Evolutionary conservation across 2,113 vertebrate species (phyloP).

Genomic region (Laticauda colubrina): DNA sequence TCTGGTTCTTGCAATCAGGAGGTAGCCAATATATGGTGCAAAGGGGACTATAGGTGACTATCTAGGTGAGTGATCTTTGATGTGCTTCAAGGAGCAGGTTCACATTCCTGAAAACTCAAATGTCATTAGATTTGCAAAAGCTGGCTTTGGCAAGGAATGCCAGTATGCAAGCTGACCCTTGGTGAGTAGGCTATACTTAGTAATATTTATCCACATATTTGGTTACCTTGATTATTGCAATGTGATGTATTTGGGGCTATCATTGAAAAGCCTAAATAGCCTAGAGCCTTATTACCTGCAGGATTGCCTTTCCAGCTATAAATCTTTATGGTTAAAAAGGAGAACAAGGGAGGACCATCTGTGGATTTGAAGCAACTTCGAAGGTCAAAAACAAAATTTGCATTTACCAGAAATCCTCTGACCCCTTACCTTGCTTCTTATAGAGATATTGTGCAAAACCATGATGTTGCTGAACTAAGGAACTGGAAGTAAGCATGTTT

Average conservation of each 20-base stretch:
- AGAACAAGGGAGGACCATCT: background rate
- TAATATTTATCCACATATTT: background rate
- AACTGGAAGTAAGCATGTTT: too few species aligned
- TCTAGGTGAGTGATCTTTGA: background rate
- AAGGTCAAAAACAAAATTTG: too few species aligned
- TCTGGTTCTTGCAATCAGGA: background rate
- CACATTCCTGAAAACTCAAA: background rate
- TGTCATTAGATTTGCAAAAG: background rate
- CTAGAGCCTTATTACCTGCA: background rate
- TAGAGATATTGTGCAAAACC: too few species aligned
- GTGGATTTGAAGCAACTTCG: background rate
- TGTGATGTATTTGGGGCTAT: background rate
- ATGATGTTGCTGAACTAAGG: too few species aligned
- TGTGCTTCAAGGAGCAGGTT: background rate
- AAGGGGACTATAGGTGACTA: background rate
- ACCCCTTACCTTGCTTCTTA: too few species aligned
- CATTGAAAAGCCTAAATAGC: background rate
- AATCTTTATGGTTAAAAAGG: background rate
- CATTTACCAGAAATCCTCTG: too few species aligned
- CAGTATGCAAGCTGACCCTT: background rate
- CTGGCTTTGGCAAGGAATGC: background rate
- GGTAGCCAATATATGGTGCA: background rate
- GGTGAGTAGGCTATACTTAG: background rate
- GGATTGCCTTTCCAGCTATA: background rate
- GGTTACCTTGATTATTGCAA: background rate